Conservation (phyloP, 2,888 invertebrate species). For the Aleiodes testaceus region DNA sequence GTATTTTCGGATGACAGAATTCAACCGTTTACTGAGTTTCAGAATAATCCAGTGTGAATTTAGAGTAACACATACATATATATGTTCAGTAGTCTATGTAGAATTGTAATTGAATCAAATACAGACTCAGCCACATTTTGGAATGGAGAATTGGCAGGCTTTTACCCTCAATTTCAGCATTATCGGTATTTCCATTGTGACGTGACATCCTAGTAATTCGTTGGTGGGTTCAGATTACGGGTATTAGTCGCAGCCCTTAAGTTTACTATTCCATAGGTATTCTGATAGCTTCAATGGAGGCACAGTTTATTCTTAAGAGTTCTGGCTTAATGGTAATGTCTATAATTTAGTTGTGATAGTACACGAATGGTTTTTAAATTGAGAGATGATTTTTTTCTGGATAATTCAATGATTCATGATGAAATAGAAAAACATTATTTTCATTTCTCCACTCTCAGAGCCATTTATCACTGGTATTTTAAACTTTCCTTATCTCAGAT, state of each 20-base stretch:
- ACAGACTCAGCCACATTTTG: not conserved
- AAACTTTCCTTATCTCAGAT: not conserved
- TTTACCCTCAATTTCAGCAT: conserved; percentile 23
- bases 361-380: not conserved
- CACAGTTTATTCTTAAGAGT: conserved; percentile 3
- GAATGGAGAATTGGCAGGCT: conserved; percentile 13
- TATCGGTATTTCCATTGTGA: conserved; percentile 30
- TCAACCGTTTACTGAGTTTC: too few species aligned
- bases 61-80: too few species aligned
- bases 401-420: not conserved
- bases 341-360: not conserved
- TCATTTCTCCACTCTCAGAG: not conserved
- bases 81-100: too few species aligned
- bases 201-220: conserved; percentile 17
- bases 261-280: conserved; percentile 17
- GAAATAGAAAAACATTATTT: too few species aligned
- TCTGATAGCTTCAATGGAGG: conserved; percentile 2
- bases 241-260: conserved; percentile 15
- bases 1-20: too few species aligned
- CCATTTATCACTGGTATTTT: conserved; percentile 9
- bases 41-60: too few species aligned
- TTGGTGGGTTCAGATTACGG: conserved; percentile 17
- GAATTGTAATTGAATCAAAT: conserved; percentile 24
- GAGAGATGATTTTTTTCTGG: not conserved
- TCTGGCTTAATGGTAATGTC: not conserved